phyloP scores from a whole-genome alignment of 2,888 invertebrate species.

The Pammene aurita region DNA sequence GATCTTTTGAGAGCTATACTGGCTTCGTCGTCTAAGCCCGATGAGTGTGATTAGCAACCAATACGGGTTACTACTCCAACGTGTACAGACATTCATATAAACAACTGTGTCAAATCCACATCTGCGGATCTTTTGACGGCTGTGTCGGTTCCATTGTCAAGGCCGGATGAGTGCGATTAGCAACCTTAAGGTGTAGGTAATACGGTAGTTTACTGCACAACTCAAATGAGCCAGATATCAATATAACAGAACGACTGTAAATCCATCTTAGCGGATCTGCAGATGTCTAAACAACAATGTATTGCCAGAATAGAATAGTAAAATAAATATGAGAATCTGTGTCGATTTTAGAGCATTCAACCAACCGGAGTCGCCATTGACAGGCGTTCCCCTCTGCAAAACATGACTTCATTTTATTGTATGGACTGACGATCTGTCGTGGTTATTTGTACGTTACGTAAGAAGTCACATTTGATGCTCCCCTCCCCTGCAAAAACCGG shows the following conservation, averaged over 20 bases:
- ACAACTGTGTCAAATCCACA: slow-evolving; percentile 79
- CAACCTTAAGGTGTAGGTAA: not conserved
- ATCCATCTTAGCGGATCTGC: too few species aligned
- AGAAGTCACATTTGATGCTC: too few species aligned
- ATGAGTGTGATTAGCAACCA: slow-evolving; percentile 47
- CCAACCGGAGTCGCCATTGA: too few species aligned
- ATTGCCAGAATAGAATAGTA: too few species aligned
- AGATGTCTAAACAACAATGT: too few species aligned
- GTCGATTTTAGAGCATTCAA: too few species aligned
- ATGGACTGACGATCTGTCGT: too few species aligned
- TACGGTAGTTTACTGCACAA: not conserved
- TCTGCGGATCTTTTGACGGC: slow-evolving; percentile 72
- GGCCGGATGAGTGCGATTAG: slow-evolving; percentile 59
- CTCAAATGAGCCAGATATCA: not conserved
- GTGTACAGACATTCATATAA: slow-evolving; percentile 84
- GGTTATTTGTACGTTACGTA: too few species aligned
- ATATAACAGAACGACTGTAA: not conserved
- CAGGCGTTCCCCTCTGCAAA: too few species aligned
- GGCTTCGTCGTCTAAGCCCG: slow-evolving; percentile 67
- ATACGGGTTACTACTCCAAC: not conserved
- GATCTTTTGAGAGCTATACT: slow-evolving; percentile 70
- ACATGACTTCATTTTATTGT: too few species aligned
- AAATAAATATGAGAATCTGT: too few species aligned
- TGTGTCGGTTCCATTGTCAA: slow-evolving; percentile 57
- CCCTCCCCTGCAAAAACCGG: too few species aligned